phyloP scores from a whole-genome alignment of 1,140 invertebrate species.

The Leptopilina clavipes region DNA sequence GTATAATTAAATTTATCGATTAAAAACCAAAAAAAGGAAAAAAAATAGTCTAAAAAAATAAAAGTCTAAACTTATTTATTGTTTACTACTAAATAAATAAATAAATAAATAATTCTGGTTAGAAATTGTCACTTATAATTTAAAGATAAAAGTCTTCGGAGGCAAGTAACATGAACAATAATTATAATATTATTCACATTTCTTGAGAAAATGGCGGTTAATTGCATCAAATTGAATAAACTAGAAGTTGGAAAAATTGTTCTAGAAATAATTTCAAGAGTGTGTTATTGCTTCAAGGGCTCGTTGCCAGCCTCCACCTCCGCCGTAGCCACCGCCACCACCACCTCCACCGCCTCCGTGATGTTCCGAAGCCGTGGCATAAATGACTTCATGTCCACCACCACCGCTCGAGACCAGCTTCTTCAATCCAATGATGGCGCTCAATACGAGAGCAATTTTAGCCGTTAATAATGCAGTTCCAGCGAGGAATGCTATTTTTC shows the following conservation, averaged over 20 bases:
- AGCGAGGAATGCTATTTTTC: constrained; percentile 80
- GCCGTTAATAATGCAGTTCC: constrained; percentile 81
- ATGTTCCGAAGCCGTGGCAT: constrained; percentile 73
- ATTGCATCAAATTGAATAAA: constrained; percentile 21
- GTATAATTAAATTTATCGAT: too few species aligned
- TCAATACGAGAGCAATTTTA: constrained; percentile 81
- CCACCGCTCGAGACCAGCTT: constrained; percentile 76
- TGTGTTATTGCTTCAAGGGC: constrained; percentile 69
- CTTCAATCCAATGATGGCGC: constrained; percentile 79
- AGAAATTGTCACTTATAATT: background rate
- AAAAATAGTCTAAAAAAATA: too few species aligned
- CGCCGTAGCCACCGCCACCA: constrained; percentile 59
- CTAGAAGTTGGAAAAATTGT: background rate
- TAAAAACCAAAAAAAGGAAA: too few species aligned
- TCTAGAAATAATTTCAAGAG: constrained; percentile 55
- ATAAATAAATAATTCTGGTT: background rate
- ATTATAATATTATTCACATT: background rate
- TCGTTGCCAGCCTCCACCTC: constrained; percentile 75
- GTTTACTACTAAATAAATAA: too few species aligned
- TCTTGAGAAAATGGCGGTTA: constrained; percentile 23
- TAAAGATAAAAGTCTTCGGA: background rate
- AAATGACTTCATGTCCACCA: constrained; percentile 78
- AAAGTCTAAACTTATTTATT: too few species aligned
- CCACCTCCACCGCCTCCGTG: constrained; percentile 69
- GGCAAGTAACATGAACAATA: background rate